A percentile compares a stretch with the other conserved stretches of the same genome.
phyloP scores from a whole-genome alignment of 2,113 vertebrate genomes.

The Sylvilagus bachmani region DNA sequence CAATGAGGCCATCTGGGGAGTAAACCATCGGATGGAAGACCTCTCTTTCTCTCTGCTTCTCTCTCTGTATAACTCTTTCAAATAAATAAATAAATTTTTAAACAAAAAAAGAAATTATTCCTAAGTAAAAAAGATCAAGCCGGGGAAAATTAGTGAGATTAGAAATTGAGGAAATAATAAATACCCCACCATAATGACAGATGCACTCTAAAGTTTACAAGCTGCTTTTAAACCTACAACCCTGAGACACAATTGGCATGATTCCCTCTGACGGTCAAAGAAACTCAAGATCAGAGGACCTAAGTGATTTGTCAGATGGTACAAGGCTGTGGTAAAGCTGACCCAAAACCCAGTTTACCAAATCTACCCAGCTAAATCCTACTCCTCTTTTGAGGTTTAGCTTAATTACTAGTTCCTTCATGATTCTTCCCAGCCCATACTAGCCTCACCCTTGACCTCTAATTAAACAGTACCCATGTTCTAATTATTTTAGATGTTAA shows the following conservation, averaged over 20 bases:
- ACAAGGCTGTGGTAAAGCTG: neutral
- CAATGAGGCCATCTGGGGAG: no score
- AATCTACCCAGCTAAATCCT: neutral
- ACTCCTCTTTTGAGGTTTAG: slow-evolving; percentile 13
- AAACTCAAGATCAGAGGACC: neutral
- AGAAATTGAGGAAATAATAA: neutral
- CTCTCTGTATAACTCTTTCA: no score
- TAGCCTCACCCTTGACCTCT: slow-evolving; percentile 59
- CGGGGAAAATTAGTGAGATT: neutral
- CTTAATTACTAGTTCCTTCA: slow-evolving; percentile 50
- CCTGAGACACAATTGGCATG: neutral
- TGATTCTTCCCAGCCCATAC: slow-evolving; percentile 52
- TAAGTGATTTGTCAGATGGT: neutral
- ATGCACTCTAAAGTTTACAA: neutral
- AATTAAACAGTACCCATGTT: slow-evolving; percentile 63
- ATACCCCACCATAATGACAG: neutral
- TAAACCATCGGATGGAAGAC: no score
- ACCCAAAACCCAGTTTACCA: neutral
- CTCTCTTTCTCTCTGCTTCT: no score
- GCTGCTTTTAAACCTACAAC: neutral
- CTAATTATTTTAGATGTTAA: slow-evolving; percentile 73
- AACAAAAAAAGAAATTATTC: neutral
- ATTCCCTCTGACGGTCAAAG: neutral
- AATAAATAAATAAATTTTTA: no score
- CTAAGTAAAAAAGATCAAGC: slow-evolving; percentile 25